These are phyloP conservation scores for Schrankia costaestrigalis DNA, from an alignment of 2,888 invertebrate species.

Conservation along the genomic window DNA sequence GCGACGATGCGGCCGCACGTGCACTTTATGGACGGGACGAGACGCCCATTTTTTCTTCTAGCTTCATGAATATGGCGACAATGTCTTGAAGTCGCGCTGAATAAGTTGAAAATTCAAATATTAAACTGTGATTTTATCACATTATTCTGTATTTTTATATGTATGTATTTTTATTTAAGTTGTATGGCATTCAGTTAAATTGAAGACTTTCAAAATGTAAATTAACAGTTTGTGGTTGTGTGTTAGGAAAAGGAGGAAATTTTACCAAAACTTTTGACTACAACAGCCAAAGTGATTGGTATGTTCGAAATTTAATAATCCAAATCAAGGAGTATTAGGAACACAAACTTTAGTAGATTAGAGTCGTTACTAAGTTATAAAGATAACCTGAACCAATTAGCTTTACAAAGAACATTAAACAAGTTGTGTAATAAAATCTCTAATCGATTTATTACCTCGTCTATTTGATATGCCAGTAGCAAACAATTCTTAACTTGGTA, in stretches of 20 bases:
- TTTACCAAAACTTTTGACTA: no score
- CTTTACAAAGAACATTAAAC: conserved; percentile 10
- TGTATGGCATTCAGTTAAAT: no score
- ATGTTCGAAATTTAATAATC: no score
- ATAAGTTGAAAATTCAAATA: conserved; percentile 25
- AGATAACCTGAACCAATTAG: conserved; percentile 4
- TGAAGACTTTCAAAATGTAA: no score
- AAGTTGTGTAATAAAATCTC: conserved; percentile 29
- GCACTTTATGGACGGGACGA: conserved; percentile 58
- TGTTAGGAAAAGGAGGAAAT: no score
- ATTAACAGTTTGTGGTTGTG: no score
- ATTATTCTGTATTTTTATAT: conserved; percentile 1
- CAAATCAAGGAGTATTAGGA: no score
- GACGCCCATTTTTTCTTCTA: conserved; percentile 49
- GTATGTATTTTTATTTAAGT: neutral
- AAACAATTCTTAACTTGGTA: conserved; percentile 30
- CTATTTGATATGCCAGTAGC: conserved; percentile 24
- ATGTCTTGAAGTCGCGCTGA: conserved; percentile 19
- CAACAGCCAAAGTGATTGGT: no score
- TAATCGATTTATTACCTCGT: conserved; percentile 33
- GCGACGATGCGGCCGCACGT: conserved; percentile 56
- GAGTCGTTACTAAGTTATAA: conserved; percentile 5
- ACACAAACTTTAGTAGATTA: no score
- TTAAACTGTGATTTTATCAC: conserved; percentile 13
- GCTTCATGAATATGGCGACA: conserved; percentile 43